Percentiles rank a stretch among this genome's conserved stretches.
These are phyloP conservation scores for Xenotilapia flavipinnis DNA, from an alignment of 2,113 vertebrate genomes.

Conservation along the genomic window DNA sequence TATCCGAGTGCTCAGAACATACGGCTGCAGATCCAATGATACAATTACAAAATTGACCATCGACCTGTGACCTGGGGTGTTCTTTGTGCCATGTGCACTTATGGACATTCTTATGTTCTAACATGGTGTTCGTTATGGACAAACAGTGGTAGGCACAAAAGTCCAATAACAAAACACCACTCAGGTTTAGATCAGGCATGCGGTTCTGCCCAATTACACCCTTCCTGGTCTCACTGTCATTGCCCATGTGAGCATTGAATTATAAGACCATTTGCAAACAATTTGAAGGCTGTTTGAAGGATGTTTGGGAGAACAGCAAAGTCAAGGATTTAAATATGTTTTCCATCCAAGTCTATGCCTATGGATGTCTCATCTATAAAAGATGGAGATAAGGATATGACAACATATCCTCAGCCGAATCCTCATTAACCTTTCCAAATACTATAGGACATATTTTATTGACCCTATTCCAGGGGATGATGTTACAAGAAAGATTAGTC, in stretches of 20 bases:
- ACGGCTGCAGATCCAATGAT: not conserved
- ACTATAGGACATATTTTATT: not conserved
- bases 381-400: not conserved
- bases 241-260: not conserved
- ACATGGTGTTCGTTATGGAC: not conserved
- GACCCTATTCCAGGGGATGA: not conserved
- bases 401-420: not conserved
- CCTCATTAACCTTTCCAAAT: not conserved
- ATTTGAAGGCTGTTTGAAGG: not conserved
- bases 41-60: not conserved
- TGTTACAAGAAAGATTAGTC: not conserved
- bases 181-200: not conserved
- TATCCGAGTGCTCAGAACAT: not conserved
- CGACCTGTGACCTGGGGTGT: rapidly evolving
- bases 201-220: not conserved
- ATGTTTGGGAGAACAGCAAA: not conserved
- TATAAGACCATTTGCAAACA: not conserved
- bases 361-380: not conserved
- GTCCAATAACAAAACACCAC: not conserved
- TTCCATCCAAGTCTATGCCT: not conserved
- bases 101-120: not conserved
- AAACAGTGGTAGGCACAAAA: not conserved
- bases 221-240: not conserved
- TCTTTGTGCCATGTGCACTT: not conserved
- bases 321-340: not conserved